These are phyloP conservation scores for Gymnogyps californianus DNA, from an alignment of 2,113 vertebrate genomes.

Conservation along the genomic window DNA sequence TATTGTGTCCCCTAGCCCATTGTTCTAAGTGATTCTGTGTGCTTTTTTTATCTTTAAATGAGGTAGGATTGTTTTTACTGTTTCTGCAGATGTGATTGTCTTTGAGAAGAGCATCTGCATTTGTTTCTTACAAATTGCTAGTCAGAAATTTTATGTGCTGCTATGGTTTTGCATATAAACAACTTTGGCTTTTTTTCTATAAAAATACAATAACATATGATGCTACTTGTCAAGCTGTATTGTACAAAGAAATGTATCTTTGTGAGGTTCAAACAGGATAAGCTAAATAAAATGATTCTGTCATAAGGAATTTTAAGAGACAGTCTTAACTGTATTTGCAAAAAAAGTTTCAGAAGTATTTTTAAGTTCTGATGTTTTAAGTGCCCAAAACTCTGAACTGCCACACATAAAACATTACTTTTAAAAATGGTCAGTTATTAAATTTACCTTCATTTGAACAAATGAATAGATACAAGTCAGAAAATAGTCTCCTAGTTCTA, in stretches of 20 bases:
- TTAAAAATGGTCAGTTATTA: not conserved
- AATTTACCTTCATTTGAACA: not conserved
- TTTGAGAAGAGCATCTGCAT: slow-evolving; percentile 14
- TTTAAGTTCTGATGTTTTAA: not conserved
- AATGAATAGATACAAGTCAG: not conserved
- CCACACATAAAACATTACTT: not conserved
- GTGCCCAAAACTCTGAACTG: not conserved
- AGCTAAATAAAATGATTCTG: not conserved
- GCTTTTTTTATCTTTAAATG: not conserved
- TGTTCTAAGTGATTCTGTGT: slow-evolving; percentile 29
- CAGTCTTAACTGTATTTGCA: not conserved
- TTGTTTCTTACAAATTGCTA: slow-evolving; percentile 21
- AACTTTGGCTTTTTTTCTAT: not conserved
- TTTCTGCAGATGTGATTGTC: not conserved
- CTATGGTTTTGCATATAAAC: slow-evolving; percentile 33
- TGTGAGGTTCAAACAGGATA: not conserved
- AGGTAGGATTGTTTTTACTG: not conserved
- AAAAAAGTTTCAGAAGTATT: not conserved
- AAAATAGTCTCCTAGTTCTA: not conserved
- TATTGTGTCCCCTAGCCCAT: not conserved
- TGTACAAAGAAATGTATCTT: not conserved
- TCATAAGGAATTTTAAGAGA: not conserved
- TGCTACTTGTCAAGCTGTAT: not conserved
- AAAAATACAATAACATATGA: not conserved
- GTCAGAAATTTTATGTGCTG: slow-evolving; percentile 10